Percentiles rank a stretch among this genome's conserved stretches.
Evolutionary conservation across 2,797 vertebrate species (phyloP).

Genomic region (Phrynocephalus vlangalii): DNA sequence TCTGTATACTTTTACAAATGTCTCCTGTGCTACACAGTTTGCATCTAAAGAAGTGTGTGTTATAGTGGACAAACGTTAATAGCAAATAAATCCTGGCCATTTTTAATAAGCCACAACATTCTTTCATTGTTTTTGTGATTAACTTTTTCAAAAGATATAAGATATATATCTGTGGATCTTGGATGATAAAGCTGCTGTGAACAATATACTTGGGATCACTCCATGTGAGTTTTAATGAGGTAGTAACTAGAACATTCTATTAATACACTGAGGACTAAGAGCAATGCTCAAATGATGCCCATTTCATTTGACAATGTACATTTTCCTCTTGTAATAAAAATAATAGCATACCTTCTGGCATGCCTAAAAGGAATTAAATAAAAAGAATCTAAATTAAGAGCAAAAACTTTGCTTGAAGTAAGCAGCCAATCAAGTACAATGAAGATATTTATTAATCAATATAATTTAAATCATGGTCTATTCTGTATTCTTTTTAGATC

Average conservation of each 20-base stretch:
- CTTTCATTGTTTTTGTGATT: no score
- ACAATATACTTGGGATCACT: neutral
- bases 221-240: neutral
- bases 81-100: no score
- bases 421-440: neutral
- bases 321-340: neutral
- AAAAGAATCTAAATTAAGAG: neutral
- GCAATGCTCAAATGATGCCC: neutral
- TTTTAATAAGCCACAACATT: no score
- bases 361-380: neutral
- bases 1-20: no score
- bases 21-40: no score
- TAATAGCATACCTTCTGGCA: slow-evolving; percentile 9
- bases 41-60: no score
- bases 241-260: neutral
- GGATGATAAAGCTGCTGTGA: neutral
- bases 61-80: no score
- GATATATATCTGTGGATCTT: neutral
- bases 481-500: neutral
- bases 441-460: neutral
- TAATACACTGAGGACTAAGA: no score
- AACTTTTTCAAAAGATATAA: no score
- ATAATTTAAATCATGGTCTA: neutral
- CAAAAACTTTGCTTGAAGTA: neutral
- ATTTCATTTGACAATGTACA: neutral